These are phyloP conservation scores for Coronaproctus castanopsis DNA, from an alignment of 2,888 invertebrate species.

Conservation along the genomic window DNA sequence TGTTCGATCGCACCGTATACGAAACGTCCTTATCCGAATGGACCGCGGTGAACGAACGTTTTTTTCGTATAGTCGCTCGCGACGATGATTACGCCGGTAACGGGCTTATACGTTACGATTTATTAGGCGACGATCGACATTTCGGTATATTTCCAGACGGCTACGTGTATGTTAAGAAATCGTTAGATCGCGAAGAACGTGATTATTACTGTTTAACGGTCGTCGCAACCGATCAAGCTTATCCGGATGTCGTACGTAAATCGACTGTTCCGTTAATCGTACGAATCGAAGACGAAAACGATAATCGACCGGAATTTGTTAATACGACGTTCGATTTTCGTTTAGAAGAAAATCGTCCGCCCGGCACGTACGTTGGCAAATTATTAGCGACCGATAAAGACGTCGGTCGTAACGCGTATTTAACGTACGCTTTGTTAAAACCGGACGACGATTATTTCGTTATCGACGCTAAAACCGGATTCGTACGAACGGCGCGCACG, in stretches of 20 bases:
- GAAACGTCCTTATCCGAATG: constrained; percentile 81
- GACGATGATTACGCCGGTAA: constrained; percentile 71
- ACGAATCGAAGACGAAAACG: constrained; percentile 88
- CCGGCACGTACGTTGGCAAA: constrained; percentile 79
- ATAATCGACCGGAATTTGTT: constrained; percentile 79
- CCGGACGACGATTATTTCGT: constrained; percentile 50
- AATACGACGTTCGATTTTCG: constrained; percentile 78
- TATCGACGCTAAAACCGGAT: constrained; percentile 76
- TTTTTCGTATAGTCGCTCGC: constrained; percentile 71
- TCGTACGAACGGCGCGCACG: constrained; percentile 60
- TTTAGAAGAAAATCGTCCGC: constrained; percentile 68
- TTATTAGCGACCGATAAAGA: constrained; percentile 74
- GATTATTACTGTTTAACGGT: constrained; percentile 81
- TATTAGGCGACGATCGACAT: constrained; percentile 58
- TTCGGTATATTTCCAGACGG: constrained; percentile 95
- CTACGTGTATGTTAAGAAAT: constrained; percentile 63
- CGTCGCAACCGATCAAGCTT: constrained; percentile 60
- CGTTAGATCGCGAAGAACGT: constrained; percentile 69
- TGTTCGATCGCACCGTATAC: constrained; percentile 77
- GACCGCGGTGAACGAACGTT: constrained; percentile 71
- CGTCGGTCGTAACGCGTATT: constrained; percentile 74
- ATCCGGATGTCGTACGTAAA: constrained; percentile 40
- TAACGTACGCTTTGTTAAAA: constrained; percentile 56
- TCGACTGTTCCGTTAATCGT: constrained; percentile 80
- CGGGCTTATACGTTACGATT: constrained; percentile 57